Conservation (phyloP, 2,888 invertebrate species). For the Iselma pallidipennis region DNA sequence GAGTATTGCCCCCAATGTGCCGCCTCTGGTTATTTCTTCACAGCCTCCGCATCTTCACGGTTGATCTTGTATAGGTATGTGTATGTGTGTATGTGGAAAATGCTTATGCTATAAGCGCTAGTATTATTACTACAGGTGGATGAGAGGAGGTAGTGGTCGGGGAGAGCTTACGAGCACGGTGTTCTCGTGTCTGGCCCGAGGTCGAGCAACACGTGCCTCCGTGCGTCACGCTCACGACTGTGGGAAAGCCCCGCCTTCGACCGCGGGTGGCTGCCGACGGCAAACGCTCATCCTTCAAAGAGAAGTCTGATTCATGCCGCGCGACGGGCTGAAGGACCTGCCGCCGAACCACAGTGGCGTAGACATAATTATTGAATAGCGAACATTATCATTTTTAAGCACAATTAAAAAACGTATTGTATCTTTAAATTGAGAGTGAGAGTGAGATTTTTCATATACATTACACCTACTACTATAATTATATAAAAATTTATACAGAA, state of each 20-base stretch:
- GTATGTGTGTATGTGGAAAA: not conserved
- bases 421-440: too few species aligned
- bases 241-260: constrained; percentile 53
- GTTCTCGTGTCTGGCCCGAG: constrained; percentile 46
- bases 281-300: constrained; percentile 25
- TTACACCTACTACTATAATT: too few species aligned
- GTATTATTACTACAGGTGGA: not conserved
- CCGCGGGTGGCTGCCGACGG: constrained; percentile 48
- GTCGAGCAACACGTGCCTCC: constrained; percentile 57
- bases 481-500: too few species aligned
- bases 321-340: constrained; percentile 9
- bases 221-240: constrained; percentile 53
- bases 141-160: constrained; percentile 19
- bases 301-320: constrained; percentile 27
- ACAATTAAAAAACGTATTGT: too few species aligned
- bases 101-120: not conserved
- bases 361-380: not conserved
- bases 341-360: constrained; percentile 14
- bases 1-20: not conserved
- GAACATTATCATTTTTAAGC: not conserved
- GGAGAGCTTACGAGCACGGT: constrained; percentile 24
- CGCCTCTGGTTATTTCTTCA: not conserved
- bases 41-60: constrained; percentile 1
- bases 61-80: not conserved
- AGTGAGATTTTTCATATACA: too few species aligned